These are phyloP conservation scores for Rhinophrynus dorsalis DNA, from an alignment of 2,797 vertebrate genomes.

Conservation along the genomic window DNA sequence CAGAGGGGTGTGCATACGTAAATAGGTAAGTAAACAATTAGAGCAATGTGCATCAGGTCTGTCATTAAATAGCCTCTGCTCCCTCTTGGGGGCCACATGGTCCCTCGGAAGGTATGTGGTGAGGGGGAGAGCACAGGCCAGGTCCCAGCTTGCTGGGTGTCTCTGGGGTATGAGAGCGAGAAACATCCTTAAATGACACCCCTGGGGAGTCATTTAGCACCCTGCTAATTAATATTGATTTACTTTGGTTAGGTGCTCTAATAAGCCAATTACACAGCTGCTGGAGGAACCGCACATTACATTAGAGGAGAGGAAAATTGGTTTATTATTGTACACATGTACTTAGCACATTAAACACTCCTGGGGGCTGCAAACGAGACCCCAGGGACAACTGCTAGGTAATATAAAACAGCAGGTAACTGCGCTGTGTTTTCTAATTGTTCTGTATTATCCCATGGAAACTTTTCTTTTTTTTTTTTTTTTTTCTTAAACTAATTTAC, in stretches of 20 bases:
- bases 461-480: too few relatives aligned
- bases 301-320: background rate
- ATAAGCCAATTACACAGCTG: constrained; percentile 37
- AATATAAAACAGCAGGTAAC: background rate
- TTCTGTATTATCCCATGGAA: too few relatives aligned
- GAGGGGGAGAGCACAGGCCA: background rate
- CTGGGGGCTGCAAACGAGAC: constrained; percentile 2
- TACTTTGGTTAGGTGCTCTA: constrained; percentile 21
- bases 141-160: background rate
- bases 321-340: background rate
- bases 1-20: too few relatives aligned
- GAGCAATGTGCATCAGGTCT: background rate
- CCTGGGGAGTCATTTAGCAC: background rate
- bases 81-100: too few relatives aligned
- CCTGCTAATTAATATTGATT: constrained; percentile 31
- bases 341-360: constrained; percentile 2
- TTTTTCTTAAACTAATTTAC: too few relatives aligned
- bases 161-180: background rate
- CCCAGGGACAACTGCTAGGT: background rate
- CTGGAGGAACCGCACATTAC: background rate
- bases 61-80: background rate
- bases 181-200: too few relatives aligned
- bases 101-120: background rate
- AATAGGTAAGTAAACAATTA: background rate
- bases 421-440: too few relatives aligned